Evolutionary conservation across 64 coral and sea anemone species (phyloP).

Genomic region (Stylophora pistillata): DNA sequence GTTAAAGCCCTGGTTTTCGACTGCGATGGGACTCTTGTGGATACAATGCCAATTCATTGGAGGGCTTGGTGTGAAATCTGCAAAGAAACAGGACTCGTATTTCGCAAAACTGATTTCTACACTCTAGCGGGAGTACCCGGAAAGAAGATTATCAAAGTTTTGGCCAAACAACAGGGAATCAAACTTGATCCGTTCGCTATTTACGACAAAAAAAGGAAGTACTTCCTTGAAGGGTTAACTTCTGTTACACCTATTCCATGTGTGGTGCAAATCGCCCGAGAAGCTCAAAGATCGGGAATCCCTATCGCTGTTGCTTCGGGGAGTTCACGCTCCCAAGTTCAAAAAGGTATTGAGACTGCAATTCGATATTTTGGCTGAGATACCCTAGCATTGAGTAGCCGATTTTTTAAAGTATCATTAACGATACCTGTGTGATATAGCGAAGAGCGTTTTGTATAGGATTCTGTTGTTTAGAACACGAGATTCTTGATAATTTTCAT

Average conservation of each 20-base stretch:
- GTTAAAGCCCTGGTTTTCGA: conserved; percentile 88
- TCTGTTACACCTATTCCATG: conserved; percentile 66
- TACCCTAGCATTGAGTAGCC: background rate
- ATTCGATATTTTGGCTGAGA: background rate
- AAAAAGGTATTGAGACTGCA: conserved; percentile 64
- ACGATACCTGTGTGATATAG: background rate
- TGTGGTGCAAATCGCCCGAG: conserved; percentile 74
- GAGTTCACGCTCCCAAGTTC: conserved; percentile 81
- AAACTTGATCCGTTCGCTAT: conserved; percentile 79
- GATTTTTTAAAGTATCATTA: background rate
- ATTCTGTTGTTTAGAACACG: background rate
- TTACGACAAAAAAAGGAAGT: conserved; percentile 86
- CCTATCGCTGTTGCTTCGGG: conserved; percentile 90
- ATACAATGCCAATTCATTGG: conserved; percentile 97
- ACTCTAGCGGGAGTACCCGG: conserved; percentile 90
- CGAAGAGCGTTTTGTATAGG: background rate
- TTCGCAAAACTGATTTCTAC: conserved; percentile 83
- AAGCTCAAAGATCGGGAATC: conserved; percentile 62
- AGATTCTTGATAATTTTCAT: background rate
- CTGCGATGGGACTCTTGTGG: conserved; percentile 90
- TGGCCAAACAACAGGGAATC: conserved; percentile 83
- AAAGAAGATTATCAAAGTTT: conserved; percentile 79
- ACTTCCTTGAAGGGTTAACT: conserved; percentile 70
- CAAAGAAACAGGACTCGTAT: conserved; percentile 85
- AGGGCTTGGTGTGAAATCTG: conserved; percentile 94